A percentile compares a stretch with the other conserved stretches of the same genome.
phyloP scores from a whole-genome alignment of 2,113 vertebrate species.

The Polypterus senegalus region DNA sequence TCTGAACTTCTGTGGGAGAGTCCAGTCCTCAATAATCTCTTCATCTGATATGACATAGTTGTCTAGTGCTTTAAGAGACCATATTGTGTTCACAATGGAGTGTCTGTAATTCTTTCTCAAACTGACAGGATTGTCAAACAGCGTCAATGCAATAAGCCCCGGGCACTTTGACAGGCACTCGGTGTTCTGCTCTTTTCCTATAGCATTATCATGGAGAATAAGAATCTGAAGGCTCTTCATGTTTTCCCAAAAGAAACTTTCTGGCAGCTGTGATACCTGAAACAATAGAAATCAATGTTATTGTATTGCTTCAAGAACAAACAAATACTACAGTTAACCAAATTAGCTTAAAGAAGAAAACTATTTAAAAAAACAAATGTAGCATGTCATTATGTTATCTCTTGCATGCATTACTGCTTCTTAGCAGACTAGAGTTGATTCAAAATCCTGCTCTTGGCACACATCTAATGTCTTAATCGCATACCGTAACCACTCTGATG shows the following conservation, averaged over 20 bases:
- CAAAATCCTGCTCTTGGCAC: too few species aligned
- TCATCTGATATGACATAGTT: constrained; percentile 48
- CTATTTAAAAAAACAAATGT: too few species aligned
- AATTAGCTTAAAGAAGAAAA: too few species aligned
- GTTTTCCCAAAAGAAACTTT: constrained; percentile 37
- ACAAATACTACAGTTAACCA: neutral
- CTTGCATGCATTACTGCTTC: too few species aligned
- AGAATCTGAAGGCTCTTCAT: constrained; percentile 39
- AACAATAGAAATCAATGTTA: constrained; percentile 10
- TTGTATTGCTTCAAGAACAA: neutral
- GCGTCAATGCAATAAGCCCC: constrained; percentile 35
- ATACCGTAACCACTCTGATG: too few species aligned
- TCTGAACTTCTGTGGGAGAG: constrained; percentile 34
- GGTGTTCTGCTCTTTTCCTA: constrained; percentile 30
- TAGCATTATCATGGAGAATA: constrained; percentile 44
- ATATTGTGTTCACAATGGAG: constrained; percentile 38
- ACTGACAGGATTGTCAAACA: constrained; percentile 47
- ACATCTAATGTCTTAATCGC: too few species aligned
- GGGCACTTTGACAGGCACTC: constrained; percentile 36
- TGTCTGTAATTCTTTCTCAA: constrained; percentile 43
- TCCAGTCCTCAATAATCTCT: constrained; percentile 43
- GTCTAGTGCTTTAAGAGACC: constrained; percentile 43
- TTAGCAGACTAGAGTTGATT: too few species aligned
- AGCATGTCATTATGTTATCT: too few species aligned
- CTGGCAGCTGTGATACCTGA: constrained; percentile 40